phyloP scores from a whole-genome alignment of 2,888 invertebrate genomes.

The Bhutanitis thaidina region DNA sequence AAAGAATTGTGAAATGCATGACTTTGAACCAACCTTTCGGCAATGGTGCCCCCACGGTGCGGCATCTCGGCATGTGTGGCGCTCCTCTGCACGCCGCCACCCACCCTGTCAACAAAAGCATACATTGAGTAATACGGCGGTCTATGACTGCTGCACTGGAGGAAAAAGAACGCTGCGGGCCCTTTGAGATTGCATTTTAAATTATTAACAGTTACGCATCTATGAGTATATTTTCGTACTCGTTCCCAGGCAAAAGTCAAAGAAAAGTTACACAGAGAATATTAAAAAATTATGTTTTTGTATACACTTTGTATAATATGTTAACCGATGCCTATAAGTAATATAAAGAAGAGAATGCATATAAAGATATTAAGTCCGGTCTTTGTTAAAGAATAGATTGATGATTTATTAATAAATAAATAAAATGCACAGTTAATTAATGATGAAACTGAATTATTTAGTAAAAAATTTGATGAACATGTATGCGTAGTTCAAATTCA shows the following conservation, averaged over 20 bases:
- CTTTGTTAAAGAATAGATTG: too few relatives aligned
- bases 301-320: too few relatives aligned
- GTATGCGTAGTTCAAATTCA: too few relatives aligned
- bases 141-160: not conserved
- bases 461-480: too few relatives aligned
- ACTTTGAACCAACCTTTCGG: conserved; percentile 68
- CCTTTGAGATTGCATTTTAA: not conserved
- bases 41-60: conserved; percentile 76
- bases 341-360: too few relatives aligned
- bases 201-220: not conserved
- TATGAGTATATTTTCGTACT: not conserved
- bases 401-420: too few relatives aligned
- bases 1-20: not conserved
- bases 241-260: not conserved
- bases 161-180: not conserved
- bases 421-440: too few relatives aligned
- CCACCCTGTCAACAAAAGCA: conserved; percentile 53
- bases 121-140: not conserved
- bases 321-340: too few relatives aligned
- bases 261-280: too few relatives aligned
- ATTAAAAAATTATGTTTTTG: too few relatives aligned
- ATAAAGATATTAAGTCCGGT: too few relatives aligned
- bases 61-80: conserved; percentile 77
- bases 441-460: too few relatives aligned
- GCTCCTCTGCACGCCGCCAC: conserved; percentile 69